A percentile compares a stretch with the other conserved stretches of the same genome.
phyloP scores from a whole-genome alignment of 2,797 vertebrate genomes.

The Danio albolineatus region DNA sequence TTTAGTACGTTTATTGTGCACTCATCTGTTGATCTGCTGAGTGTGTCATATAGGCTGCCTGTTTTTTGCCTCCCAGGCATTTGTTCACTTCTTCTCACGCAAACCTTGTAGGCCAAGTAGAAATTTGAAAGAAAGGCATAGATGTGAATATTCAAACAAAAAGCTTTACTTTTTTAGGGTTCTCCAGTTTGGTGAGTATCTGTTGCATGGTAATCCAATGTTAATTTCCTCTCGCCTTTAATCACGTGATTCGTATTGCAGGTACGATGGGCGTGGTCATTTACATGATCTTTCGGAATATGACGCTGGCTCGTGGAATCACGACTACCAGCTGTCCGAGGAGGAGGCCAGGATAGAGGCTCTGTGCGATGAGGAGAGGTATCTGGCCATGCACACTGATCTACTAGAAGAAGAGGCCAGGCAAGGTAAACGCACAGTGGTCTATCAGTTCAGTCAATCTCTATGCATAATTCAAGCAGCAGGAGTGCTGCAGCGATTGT shows the following conservation, averaged over 20 bases:
- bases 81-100: conserved; percentile 56
- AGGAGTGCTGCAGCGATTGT: not conserved
- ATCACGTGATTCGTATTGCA: conserved; percentile 86
- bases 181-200: conserved; percentile 74
- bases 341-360: conserved; percentile 97
- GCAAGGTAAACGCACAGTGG: conserved; percentile 84
- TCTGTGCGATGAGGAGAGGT: conserved; percentile 98
- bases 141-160: conserved; percentile 45
- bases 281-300: conserved; percentile 99
- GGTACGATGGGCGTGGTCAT: conserved; percentile 99
- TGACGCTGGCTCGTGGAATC: conserved; percentile 98
- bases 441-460: not conserved
- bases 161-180: conserved; percentile 68
- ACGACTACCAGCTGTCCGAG: conserved; percentile 95
- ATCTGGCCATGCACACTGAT: conserved; percentile 99
- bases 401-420: conserved; percentile 98
- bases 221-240: conserved; percentile 72
- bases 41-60: conserved; percentile 58
- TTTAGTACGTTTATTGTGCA: conserved; percentile 60
- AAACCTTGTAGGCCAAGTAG: conserved; percentile 66
- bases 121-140: conserved; percentile 36
- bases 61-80: conserved; percentile 59
- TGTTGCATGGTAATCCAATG: conserved; percentile 62
- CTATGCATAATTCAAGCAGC: not conserved
- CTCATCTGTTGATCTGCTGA: conserved; percentile 33